Conservation (phyloP, 2,797 vertebrate species). For the Ambastaia sidthimunki region DNA sequence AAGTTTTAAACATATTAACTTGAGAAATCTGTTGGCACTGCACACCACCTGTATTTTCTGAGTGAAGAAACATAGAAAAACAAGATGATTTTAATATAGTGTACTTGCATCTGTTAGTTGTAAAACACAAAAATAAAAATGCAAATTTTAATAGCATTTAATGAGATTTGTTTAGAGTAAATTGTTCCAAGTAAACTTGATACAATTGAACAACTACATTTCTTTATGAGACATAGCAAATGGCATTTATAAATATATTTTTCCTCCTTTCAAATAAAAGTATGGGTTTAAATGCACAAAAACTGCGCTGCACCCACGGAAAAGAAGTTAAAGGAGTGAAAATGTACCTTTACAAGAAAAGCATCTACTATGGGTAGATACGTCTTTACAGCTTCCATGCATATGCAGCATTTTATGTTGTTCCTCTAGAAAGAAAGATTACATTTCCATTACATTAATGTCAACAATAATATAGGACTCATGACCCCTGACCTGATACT, state of each 20-base stretch:
- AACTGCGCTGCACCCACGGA: neutral
- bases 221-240: neutral
- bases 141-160: too few species aligned
- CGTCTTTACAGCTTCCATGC: neutral
- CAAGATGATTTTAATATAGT: neutral
- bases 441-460: neutral
- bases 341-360: neutral
- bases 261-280: neutral
- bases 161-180: neutral
- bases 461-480: neutral
- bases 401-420: slow-evolving; percentile 18
- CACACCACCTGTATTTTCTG: neutral
- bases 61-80: neutral
- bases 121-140: neutral
- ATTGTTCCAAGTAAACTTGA: neutral
- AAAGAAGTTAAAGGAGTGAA: neutral
- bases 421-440: neutral
- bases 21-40: neutral
- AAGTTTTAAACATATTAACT: accelerated
- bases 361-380: slow-evolving; percentile 4
- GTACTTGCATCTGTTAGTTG: neutral
- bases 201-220: neutral
- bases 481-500: neutral
- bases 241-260: neutral
- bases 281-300: neutral